These are phyloP conservation scores for Bagarius yarrelli DNA, from an alignment of 2,113 vertebrate species.

Conservation along the genomic window DNA sequence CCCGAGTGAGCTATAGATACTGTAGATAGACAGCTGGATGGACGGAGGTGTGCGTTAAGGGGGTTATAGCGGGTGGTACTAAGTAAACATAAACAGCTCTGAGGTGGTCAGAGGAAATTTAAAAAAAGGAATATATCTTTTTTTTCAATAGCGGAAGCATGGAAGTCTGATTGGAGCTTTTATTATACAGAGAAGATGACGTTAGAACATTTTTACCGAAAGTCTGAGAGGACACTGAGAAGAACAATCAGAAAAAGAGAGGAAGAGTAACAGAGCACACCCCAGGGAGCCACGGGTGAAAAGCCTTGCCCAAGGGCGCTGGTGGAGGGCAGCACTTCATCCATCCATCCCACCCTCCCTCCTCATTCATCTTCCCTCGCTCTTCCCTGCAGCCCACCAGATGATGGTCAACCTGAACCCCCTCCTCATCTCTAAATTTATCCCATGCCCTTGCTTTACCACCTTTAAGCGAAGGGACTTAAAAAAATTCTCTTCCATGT, in stretches of 20 bases:
- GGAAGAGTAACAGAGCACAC: conserved; percentile 30
- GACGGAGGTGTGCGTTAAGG: too few relatives aligned
- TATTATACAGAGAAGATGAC: not conserved
- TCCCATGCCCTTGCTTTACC: not conserved
- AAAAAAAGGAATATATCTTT: conserved; percentile 54
- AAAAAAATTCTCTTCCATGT: not conserved
- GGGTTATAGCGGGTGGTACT: conserved; percentile 54
- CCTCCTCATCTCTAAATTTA: conserved; percentile 11
- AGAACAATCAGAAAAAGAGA: conserved; percentile 14
- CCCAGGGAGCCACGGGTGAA: conserved; percentile 47
- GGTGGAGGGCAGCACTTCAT: conserved; percentile 51
- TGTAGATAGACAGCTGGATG: conserved; percentile 35
- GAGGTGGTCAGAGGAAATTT: conserved; percentile 58
- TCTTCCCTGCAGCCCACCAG: conserved; percentile 21
- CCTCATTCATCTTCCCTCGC: not conserved
- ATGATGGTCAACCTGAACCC: conserved; percentile 26
- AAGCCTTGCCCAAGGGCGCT: conserved; percentile 52
- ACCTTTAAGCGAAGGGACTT: not conserved
- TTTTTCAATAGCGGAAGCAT: conserved; percentile 11
- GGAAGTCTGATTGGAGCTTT: conserved; percentile 29
- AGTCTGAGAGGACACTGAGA: conserved; percentile 21
- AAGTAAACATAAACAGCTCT: conserved; percentile 74
- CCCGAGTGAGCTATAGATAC: conserved; percentile 26
- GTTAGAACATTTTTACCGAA: not conserved
- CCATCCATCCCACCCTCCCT: conserved; percentile 37